Conservation (phyloP, 2,888 invertebrate species). For the Autographa gamma region DNA sequence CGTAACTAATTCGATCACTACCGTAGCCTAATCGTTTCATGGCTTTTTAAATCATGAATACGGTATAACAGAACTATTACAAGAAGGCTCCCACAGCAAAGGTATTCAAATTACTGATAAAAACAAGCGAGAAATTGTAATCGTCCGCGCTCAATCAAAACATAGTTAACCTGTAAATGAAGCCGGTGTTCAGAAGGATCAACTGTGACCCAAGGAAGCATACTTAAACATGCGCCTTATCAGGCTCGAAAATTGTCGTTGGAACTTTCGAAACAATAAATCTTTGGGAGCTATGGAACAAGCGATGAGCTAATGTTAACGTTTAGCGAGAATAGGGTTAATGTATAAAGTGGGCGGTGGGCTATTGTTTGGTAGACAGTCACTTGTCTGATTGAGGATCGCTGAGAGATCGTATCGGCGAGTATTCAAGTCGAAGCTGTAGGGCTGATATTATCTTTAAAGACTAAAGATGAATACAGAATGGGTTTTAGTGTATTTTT, state of each 20-base stretch:
- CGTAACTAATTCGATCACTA: conserved; percentile 46
- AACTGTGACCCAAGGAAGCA: conserved; percentile 57
- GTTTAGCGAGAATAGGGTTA: conserved; percentile 44
- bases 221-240: conserved; percentile 71
- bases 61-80: conserved; percentile 33
- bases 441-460: neutral
- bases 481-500: neutral
- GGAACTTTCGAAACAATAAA: conserved; percentile 77
- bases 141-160: conserved; percentile 65
- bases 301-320: conserved; percentile 42
- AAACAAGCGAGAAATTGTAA: conserved; percentile 59
- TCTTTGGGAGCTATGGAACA: conserved; percentile 62
- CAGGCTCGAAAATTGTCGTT: conserved; percentile 66
- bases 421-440: conserved; percentile 13
- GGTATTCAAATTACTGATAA: conserved; percentile 43
- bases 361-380: conserved; percentile 31
- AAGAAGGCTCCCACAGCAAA: conserved; percentile 35
- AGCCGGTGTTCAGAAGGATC: conserved; percentile 47
- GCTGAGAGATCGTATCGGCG: conserved; percentile 26
- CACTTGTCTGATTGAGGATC: conserved; percentile 28
- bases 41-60: conserved; percentile 38
- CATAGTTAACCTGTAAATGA: conserved; percentile 59
- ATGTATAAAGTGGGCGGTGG: conserved; percentile 32
- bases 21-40: conserved; percentile 44
- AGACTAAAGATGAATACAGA: neutral